Evolutionary conservation across 2,888 invertebrate species (phyloP).

Genomic region (Chaitophorus viminalis): DNA sequence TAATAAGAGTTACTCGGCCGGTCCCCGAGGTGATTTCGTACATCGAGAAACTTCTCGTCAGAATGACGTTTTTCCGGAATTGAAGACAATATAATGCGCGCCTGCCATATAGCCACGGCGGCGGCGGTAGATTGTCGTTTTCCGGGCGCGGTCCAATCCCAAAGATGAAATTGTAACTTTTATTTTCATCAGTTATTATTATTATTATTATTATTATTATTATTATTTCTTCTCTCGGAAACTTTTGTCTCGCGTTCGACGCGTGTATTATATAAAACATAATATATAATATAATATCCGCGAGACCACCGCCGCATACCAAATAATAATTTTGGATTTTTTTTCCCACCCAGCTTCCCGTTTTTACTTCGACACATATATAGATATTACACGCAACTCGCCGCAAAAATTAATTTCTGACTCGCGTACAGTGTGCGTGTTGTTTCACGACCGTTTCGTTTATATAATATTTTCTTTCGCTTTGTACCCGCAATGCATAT

Average conservation of each 20-base stretch:
- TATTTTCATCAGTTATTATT: slow-evolving; percentile 41
- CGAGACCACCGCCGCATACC: background rate
- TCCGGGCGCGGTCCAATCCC: background rate
- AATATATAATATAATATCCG: too few relatives aligned
- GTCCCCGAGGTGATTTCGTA: background rate
- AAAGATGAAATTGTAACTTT: slow-evolving; percentile 10
- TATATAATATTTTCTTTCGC: too few relatives aligned
- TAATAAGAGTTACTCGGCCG: background rate
- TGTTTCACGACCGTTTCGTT: too few relatives aligned
- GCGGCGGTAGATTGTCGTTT: background rate
- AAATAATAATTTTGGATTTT: background rate
- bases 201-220: too few relatives aligned
- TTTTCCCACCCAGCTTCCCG: background rate
- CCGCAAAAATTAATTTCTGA: too few relatives aligned
- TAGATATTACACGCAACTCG: too few relatives aligned
- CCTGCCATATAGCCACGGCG: too few relatives aligned
- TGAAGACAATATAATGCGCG: background rate
- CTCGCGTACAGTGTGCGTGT: too few relatives aligned
- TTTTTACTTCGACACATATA: background rate
- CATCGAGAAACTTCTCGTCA: background rate
- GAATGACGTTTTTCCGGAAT: background rate
- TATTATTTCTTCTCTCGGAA: slow-evolving; percentile 7
- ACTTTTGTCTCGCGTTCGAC: slow-evolving; percentile 7
- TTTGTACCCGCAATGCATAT: too few relatives aligned
- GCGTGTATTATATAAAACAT: background rate